Base-by-base conservation (phyloP, 2,113 vertebrate genomes). In the Aptenodytes patagonicus region DNA sequence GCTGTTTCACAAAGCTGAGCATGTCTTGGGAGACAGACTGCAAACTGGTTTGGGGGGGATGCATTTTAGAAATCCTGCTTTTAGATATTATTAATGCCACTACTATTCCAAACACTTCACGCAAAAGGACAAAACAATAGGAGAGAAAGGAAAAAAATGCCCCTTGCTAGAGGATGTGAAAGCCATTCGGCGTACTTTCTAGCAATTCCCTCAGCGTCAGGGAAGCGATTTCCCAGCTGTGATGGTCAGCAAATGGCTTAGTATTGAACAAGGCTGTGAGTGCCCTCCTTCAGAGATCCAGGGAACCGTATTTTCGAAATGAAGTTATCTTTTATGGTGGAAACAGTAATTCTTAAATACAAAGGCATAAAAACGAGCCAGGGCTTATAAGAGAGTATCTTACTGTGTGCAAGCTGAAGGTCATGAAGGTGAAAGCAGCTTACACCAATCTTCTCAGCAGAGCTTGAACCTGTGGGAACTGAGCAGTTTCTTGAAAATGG, bases 191-290 rank as follows among this genome's bases (percentile, higher is more conserved):
- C 13, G 3, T 66, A 88, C 89, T 89, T 90, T 94, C 85, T 87
- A 92, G 65, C 83, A 86, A 94, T 85, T 91, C 88, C 77, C 90
- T 79, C 17, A 20, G 66, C 73, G 81, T n/a, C 62, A 44, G 60
- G 55, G 40, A 87, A 85, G 76, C 10, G 13, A 84, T 77, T 92
- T 85, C 86, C 77, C 78, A 71, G 55, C 70, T 68, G 60, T 3
- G 52, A 77, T 29, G 75, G 86, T 89, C 90, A 92, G 81, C 65
- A 87, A 96, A 96, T 4, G 34, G 72, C 44, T 96, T 71, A 46
- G 68, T 55, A 77, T 36, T 47, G 49, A 66, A 88, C 40, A 66
- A 31, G 46, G 55, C 36, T 77, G 32, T 19, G 42, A 84, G 9
- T 61, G 51, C 52, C 62, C 44, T 83, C 61, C 73, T 93, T 78